Percentiles rank a stretch among this genome's conserved stretches.
These are phyloP conservation scores for Oncorhynchus nerka DNA, from an alignment of 2,113 vertebrate genomes.

Conservation along the genomic window DNA sequence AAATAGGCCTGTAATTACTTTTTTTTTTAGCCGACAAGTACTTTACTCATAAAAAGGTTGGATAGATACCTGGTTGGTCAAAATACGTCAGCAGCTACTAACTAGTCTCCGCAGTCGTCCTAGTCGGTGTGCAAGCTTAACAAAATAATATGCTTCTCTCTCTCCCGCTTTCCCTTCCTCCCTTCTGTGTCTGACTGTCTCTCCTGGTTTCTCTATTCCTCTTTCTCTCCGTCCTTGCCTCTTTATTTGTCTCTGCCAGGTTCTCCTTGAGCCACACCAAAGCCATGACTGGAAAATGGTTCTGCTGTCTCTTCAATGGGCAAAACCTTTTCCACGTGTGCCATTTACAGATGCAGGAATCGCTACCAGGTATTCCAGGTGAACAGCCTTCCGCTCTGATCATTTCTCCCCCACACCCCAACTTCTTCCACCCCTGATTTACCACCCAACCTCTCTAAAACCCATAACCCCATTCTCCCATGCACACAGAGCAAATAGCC, in stretches of 20 bases:
- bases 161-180: not conserved
- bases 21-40: no score
- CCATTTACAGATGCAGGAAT: slow-evolving; percentile 22
- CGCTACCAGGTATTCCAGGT: slow-evolving; percentile 21
- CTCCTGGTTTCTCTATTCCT: slow-evolving; percentile 13
- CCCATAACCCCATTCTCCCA: not conserved
- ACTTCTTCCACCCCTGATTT: not conserved
- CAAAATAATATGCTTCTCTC: no score
- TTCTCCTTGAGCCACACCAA: slow-evolving; percentile 14
- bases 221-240: not conserved
- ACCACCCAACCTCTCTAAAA: not conserved
- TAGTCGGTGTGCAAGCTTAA: not conserved
- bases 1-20: no score
- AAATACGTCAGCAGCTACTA: not conserved
- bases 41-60: no score
- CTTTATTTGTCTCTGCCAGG: not conserved
- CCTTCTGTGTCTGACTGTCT: not conserved
- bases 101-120: not conserved
- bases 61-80: not conserved
- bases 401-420: slow-evolving; percentile 1
- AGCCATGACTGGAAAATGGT: slow-evolving; percentile 3
- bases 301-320: not conserved
- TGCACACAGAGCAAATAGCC: not conserved
- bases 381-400: slow-evolving; percentile 9
- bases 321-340: slow-evolving; percentile 42